A percentile compares a stretch with the other conserved stretches of the same genome.
Evolutionary conservation across 2,888 invertebrate species (phyloP).

Genomic region (Ochropacha duplaris): DNA sequence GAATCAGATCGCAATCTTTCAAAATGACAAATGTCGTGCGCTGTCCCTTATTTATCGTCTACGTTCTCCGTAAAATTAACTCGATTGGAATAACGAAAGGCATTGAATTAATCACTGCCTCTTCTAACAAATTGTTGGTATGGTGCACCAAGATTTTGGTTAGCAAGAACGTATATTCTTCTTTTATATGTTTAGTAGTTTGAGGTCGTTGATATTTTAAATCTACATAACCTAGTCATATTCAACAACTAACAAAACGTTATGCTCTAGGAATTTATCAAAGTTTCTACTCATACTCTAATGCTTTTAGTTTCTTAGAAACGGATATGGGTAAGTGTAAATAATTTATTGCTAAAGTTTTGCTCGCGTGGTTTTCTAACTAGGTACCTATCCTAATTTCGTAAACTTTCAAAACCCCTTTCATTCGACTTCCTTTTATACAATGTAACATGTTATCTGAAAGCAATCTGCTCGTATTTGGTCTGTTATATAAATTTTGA

Average conservation of each 20-base stretch:
- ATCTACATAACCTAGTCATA: too few species aligned
- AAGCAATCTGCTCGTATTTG: constrained; percentile 6
- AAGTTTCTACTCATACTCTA: constrained; percentile 7
- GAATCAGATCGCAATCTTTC: constrained; percentile 71
- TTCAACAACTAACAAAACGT: background rate
- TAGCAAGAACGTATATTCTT: constrained; percentile 31
- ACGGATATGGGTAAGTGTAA: constrained; percentile 32
- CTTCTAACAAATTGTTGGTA: constrained; percentile 67
- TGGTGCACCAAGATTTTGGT: constrained; percentile 51
- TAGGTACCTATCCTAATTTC: constrained; percentile 35
- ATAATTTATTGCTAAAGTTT: constrained; percentile 46
- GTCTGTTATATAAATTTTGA: background rate
- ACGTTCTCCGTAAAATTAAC: constrained; percentile 66
- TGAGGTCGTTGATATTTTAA: constrained; percentile 1
- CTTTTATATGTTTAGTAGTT: constrained; percentile 6
- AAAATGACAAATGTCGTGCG: constrained; percentile 63
- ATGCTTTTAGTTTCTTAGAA: constrained; percentile 30
- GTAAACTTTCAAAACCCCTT: constrained; percentile 25
- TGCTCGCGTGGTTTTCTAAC: constrained; percentile 35
- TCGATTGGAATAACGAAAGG: constrained; percentile 69
- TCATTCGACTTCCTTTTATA: constrained; percentile 18
- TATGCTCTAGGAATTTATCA: background rate
- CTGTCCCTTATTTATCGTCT: constrained; percentile 61
- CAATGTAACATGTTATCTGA: constrained; percentile 6
- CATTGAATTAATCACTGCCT: constrained; percentile 67